phyloP scores from a whole-genome alignment of 2,797 vertebrate species.

The Phalloptychus januarius region DNA sequence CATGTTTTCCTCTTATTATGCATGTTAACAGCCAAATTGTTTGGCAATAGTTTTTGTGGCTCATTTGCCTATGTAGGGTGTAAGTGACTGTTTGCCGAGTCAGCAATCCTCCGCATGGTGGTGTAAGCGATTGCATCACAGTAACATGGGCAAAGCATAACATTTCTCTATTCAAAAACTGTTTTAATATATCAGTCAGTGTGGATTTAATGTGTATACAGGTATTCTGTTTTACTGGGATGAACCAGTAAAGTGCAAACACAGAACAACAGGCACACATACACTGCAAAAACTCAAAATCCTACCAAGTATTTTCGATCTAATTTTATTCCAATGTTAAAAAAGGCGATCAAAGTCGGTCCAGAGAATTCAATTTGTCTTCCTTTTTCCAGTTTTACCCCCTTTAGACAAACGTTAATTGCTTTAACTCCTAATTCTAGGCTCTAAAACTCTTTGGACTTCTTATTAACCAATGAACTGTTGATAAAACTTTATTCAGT shows the following conservation, averaged over 20 bases:
- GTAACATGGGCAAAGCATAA: not conserved
- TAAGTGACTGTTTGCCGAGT: not conserved
- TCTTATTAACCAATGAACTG: not conserved
- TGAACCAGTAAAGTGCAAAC: not conserved
- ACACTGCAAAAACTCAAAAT: too few relatives aligned
- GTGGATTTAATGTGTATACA: not conserved
- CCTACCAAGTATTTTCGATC: too few relatives aligned
- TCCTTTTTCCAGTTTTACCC: not conserved
- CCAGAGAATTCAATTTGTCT: not conserved
- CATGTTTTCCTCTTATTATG: not conserved
- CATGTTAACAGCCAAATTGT: not conserved
- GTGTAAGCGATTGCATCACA: not conserved
- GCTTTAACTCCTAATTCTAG: not conserved
- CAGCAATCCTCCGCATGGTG: not conserved
- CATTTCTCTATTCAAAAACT: not conserved
- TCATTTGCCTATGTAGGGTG: too few relatives aligned
- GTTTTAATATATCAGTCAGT: not conserved
- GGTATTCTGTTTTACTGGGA: not conserved
- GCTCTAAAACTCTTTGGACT: not conserved
- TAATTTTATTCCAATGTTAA: not conserved
- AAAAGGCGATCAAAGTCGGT: not conserved
- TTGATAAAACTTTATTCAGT: not conserved
- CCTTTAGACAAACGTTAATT: not conserved
- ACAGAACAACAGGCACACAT: not conserved
- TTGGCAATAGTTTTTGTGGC: not conserved